Evolutionary conservation across 2,888 invertebrate genomes (phyloP).

Genomic region (Agonopterix heracliana): DNA sequence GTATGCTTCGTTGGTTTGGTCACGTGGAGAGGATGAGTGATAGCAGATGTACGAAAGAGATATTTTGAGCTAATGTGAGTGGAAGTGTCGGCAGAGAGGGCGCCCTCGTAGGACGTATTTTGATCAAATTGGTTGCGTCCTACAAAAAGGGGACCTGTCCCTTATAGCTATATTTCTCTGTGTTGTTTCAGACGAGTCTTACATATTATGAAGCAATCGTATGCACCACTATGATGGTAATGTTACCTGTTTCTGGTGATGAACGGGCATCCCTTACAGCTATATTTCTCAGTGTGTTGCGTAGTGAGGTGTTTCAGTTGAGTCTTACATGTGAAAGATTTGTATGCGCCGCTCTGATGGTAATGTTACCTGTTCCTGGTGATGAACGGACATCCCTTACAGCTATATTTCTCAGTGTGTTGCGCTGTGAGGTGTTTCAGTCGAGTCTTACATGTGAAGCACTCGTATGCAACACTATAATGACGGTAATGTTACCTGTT

Average conservation of each 20-base stretch:
- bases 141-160: too few species aligned
- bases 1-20: too few species aligned
- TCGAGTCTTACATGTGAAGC: constrained; percentile 59
- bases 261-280: constrained; percentile 60
- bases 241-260: constrained; percentile 51
- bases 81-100: too few species aligned
- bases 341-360: not conserved
- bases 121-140: too few species aligned
- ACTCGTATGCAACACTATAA: constrained; percentile 50
- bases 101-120: too few species aligned
- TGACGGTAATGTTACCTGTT: constrained; percentile 33
- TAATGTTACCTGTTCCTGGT: constrained; percentile 49
- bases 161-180: not conserved
- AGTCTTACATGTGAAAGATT: constrained; percentile 52
- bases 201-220: constrained; percentile 2
- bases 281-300: constrained; percentile 59
- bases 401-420: constrained; percentile 58
- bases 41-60: too few species aligned
- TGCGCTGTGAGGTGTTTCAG: constrained; percentile 60
- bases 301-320: constrained; percentile 57
- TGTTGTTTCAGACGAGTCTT: too few species aligned
- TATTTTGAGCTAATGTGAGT: too few species aligned
- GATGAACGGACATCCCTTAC: constrained; percentile 58
- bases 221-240: constrained; percentile 38
- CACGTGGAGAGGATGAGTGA: too few species aligned